phyloP scores from a whole-genome alignment of 2,888 invertebrate genomes.

The Rutpela maculata region DNA sequence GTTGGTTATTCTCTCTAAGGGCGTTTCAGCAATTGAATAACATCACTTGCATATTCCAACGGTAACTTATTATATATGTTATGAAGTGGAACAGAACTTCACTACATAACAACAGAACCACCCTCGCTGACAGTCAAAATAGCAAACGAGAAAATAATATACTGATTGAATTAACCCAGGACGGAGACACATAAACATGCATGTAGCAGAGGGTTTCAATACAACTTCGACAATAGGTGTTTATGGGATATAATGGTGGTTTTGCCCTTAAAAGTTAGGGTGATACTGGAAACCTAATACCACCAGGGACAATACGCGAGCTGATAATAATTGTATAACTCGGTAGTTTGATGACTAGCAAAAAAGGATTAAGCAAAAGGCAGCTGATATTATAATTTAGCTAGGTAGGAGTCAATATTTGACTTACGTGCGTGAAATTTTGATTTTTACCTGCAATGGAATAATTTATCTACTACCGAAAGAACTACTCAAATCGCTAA shows the following conservation, averaged over 20 bases:
- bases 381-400: slow-evolving; percentile 13
- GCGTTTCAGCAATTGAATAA: slow-evolving; percentile 32
- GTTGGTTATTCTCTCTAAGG: slow-evolving; percentile 8
- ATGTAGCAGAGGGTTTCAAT: slow-evolving; percentile 48
- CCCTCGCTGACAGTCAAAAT: slow-evolving; percentile 67
- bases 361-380: slow-evolving; percentile 29
- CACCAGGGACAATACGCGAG: slow-evolving; percentile 32
- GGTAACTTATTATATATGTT: slow-evolving; percentile 49
- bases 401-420: neutral
- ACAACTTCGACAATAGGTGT: slow-evolving; percentile 51
- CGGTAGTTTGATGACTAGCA: slow-evolving; percentile 28
- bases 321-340: slow-evolving; percentile 38
- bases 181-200: slow-evolving; percentile 51
- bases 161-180: slow-evolving; percentile 66
- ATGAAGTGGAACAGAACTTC: slow-evolving; percentile 12
- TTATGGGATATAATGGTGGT: slow-evolving; percentile 36
- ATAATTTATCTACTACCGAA: too few relatives aligned
- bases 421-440: too few relatives aligned
- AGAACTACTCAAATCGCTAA: too few relatives aligned
- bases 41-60: slow-evolving; percentile 50
- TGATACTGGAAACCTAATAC: slow-evolving; percentile 43
- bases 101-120: slow-evolving; percentile 46
- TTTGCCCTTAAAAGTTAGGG: slow-evolving; percentile 43
- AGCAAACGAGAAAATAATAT: slow-evolving; percentile 69
- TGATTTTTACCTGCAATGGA: too few relatives aligned